A percentile compares a stretch with the other conserved stretches of the same genome.
These are phyloP conservation scores for Gymnocypris eckloni DNA, from an alignment of 2,797 vertebrate species.

Conservation along the genomic window DNA sequence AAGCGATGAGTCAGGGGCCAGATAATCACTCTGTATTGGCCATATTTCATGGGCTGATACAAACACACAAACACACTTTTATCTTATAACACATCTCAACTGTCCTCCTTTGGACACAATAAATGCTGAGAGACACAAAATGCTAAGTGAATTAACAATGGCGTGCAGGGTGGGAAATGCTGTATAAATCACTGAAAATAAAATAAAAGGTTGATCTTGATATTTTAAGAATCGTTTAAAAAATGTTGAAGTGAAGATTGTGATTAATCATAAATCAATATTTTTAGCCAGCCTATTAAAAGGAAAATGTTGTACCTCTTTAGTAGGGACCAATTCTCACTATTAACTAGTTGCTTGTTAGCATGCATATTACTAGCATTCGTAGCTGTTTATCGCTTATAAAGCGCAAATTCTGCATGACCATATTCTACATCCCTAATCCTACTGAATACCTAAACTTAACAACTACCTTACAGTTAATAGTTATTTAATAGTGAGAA, in stretches of 20 bases:
- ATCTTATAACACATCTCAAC: neutral
- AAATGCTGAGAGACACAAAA: neutral
- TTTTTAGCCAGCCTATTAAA: neutral
- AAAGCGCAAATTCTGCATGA: too few species aligned
- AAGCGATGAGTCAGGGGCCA: constrained; percentile 46
- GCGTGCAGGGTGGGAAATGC: too few species aligned
- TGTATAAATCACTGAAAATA: neutral
- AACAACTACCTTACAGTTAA: too few species aligned
- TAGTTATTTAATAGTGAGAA: too few species aligned
- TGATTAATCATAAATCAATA: neutral
- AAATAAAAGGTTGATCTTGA: neutral
- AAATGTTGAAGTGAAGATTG: neutral
- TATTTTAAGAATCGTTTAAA: neutral
- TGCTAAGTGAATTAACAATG: neutral
- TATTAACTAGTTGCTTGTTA: too few species aligned
- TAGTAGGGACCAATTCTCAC: neutral
- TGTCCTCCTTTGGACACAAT: neutral
- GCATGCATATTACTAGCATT: too few species aligned
- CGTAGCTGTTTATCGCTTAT: too few species aligned
- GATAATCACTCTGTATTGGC: constrained; percentile 28
- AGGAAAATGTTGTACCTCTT: neutral
- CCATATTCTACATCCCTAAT: too few species aligned
- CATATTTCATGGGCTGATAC: neutral
- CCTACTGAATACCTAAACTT: too few species aligned
- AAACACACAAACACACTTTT: constrained; percentile 2